These are phyloP conservation scores for Ceyx margarethae DNA, from an alignment of 2,113 vertebrate genomes.

Conservation along the genomic window DNA sequence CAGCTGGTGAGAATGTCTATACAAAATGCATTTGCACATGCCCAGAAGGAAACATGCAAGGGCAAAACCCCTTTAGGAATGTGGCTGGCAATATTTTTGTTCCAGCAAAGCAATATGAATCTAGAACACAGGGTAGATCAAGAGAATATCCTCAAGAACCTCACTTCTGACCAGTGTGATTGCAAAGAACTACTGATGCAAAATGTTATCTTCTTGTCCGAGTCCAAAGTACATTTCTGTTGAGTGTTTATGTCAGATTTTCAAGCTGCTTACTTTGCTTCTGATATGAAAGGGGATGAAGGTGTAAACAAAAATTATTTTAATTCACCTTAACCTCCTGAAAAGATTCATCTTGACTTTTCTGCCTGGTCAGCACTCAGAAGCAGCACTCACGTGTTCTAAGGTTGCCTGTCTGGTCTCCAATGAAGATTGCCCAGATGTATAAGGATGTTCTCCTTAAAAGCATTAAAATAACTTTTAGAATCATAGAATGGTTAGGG, in stretches of 20 bases:
- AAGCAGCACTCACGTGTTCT: neutral
- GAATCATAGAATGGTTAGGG: no score
- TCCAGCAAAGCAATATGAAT: slow-evolving; percentile 15
- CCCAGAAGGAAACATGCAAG: neutral
- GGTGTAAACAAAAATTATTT: neutral
- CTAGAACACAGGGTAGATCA: slow-evolving; percentile 4
- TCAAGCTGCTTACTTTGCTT: neutral
- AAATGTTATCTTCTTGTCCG: neutral
- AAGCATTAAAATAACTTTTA: neutral
- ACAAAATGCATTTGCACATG: slow-evolving; percentile 11
- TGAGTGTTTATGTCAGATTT: neutral
- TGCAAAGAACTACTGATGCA: neutral
- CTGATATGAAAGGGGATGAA: neutral
- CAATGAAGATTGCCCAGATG: neutral
- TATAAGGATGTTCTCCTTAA: neutral
- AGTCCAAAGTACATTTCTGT: neutral
- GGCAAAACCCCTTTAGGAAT: neutral
- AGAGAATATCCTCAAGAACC: neutral
- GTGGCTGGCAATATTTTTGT: neutral
- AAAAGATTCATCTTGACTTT: neutral
- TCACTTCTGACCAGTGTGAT: neutral
- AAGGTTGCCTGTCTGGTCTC: neutral
- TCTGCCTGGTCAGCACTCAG: neutral
- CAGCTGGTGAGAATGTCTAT: neutral
- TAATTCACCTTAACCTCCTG: neutral